Base-by-base conservation (phyloP, 2,888 invertebrate species). In the Aleiodes leptofemur region DNA sequence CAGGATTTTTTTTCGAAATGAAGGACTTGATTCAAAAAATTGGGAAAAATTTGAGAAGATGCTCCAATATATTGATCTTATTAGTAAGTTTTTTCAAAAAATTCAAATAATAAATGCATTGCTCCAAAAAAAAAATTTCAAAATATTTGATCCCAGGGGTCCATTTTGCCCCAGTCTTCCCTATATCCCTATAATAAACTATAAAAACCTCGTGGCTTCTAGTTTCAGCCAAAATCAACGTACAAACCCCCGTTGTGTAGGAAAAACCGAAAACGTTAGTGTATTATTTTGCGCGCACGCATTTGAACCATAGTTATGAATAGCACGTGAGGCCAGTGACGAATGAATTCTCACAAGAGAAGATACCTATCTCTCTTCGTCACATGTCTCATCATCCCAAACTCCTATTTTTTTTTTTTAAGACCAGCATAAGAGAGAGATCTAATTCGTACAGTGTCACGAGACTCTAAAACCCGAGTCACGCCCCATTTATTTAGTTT, bases 331-430 rank as follows among this genome's bases (percentile, higher is more conserved):
- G 80, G 77, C 83, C 86, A 84, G 87, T 86, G 86, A 84, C 48
- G 64, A 64, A 9, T 64, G 64, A 64, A 64, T 64, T 43, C 23
- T 23, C n/a, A 8, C 64, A 64, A 48, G 64, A 14, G 64, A 43
- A 14, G 64, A 43, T 61, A 38, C 38, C 61, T 61, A 38, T 61
- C 61, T 61, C 38, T 14, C 61, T 82, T 82, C 84, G 85, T 88
- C 88, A 87, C 88, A 87, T 85, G 87, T 43, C 86, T 86, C 84
- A 85, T 87, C 87, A 85, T 86, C 86, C 70, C 43, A 61, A 61
- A 55, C 61, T 13, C 29, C 31, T 50, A 29, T 56, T 66, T 16
- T 74, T 72, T 48, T 66, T 64, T 53, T 53, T 61, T 53, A 23
- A 23, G 2, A 23, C 23, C 61, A 51, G 50, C 68, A 50, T 68